Evolutionary conservation across 2,888 invertebrate species (phyloP).

Genomic region (Drosophila histrio): DNA sequence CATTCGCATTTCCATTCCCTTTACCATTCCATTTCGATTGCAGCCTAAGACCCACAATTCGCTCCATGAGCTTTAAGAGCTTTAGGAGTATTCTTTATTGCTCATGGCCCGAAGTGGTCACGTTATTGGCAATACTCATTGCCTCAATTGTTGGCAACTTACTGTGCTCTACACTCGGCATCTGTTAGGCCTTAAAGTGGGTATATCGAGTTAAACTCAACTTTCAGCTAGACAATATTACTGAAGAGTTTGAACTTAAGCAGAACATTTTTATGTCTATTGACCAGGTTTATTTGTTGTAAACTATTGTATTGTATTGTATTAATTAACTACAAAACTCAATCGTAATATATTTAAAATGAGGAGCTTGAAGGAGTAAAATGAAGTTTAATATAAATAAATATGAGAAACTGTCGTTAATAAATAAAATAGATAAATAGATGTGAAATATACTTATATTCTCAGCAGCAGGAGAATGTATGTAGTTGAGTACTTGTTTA

Average conservation of each 20-base stretch:
- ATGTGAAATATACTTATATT: neutral
- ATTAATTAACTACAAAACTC: neutral
- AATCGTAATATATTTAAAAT: too few species aligned
- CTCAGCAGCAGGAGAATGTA: too few species aligned
- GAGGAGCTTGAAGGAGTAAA: too few species aligned
- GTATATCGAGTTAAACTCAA: neutral
- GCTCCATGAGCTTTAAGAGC: constrained; percentile 38
- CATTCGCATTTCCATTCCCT: neutral
- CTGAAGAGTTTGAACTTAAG: neutral
- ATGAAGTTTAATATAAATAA: too few species aligned
- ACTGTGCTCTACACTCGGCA: neutral
- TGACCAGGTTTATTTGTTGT: neutral
- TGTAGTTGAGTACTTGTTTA: too few species aligned
- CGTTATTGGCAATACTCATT: constrained; percentile 35
- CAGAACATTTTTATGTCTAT: neutral
- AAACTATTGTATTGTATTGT: neutral
- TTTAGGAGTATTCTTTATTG: constrained; percentile 56
- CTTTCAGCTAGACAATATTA: neutral
- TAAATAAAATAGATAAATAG: too few species aligned
- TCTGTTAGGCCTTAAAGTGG: neutral
- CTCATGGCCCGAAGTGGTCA: constrained; percentile 43
- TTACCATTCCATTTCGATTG: constrained; percentile 47
- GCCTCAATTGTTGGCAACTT: constrained; percentile 2
- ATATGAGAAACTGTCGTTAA: too few species aligned
- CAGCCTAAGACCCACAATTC: constrained; percentile 37